Evolutionary conservation across 1,140 invertebrate genomes (phyloP).

Genomic region (Holotrichia oblita): DNA sequence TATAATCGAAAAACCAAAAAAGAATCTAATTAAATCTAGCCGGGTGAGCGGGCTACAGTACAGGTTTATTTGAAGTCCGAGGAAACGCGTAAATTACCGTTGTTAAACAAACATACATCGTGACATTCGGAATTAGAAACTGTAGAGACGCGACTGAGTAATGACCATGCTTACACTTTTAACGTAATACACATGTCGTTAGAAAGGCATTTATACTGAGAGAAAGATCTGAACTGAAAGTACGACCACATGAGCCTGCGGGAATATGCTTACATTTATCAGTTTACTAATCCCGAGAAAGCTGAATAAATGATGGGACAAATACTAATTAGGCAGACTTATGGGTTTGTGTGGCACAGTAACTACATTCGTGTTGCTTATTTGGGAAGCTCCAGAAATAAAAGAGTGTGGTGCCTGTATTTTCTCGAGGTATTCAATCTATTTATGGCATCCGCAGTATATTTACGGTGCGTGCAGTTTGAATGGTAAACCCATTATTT

Average conservation of each 20-base stretch:
- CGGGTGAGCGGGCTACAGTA: background rate
- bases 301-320: constrained; percentile 1
- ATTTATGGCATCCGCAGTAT: too few species aligned
- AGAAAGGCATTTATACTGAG: constrained; percentile 11
- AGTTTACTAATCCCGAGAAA: background rate
- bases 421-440: too few species aligned
- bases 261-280: constrained; percentile 9
- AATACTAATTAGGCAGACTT: constrained; percentile 8
- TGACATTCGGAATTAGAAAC: constrained; percentile 16
- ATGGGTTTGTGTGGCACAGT: background rate
- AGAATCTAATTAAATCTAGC: background rate
- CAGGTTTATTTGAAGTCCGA: background rate
- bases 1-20: background rate
- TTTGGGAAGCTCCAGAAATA: too few species aligned
- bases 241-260: background rate
- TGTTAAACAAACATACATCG: constrained; percentile 16
- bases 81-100: background rate
- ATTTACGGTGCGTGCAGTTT: too few species aligned
- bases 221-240: background rate
- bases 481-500: too few species aligned
- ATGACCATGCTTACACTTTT: constrained; percentile 12
- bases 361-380: too few species aligned
- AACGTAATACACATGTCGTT: constrained; percentile 12
- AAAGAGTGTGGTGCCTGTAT: too few species aligned
- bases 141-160: background rate